phyloP scores from a whole-genome alignment of 1,140 invertebrate genomes.

The Bombus superbus region DNA sequence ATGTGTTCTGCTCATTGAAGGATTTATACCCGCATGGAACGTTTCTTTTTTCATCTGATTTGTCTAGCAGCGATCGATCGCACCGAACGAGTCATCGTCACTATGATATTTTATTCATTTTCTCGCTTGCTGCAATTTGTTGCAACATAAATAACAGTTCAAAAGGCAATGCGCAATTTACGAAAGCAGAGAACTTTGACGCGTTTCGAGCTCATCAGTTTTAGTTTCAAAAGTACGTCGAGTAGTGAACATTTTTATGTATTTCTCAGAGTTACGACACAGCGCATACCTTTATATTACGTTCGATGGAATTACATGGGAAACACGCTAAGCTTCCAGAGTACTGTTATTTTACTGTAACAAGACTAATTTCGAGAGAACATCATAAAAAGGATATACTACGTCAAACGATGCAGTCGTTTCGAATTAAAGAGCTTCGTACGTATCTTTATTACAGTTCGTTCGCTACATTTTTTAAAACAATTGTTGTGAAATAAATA shows the following conservation, averaged over 20 bases:
- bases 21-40: conserved; percentile 52
- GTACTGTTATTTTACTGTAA: background rate
- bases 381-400: background rate
- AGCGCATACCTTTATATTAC: background rate
- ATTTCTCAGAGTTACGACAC: background rate
- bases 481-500: background rate
- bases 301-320: background rate
- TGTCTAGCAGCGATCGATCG: conserved; percentile 27
- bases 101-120: background rate
- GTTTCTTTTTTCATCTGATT: conserved; percentile 13
- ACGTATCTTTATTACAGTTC: background rate
- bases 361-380: background rate
- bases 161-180: background rate
- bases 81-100: background rate
- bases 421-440: background rate
- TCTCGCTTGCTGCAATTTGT: background rate
- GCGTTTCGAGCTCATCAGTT: background rate
- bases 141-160: background rate
- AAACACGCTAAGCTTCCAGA: background rate
- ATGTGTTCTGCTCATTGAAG: conserved; percentile 52
- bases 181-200: background rate
- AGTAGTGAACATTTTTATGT: background rate
- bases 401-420: background rate
- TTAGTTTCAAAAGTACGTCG: background rate
- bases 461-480: too few relatives aligned